A percentile compares a stretch with the other conserved stretches of the same genome.
phyloP scores from a whole-genome alignment of 1,140 invertebrate genomes.

The Platyscapa corneri region DNA sequence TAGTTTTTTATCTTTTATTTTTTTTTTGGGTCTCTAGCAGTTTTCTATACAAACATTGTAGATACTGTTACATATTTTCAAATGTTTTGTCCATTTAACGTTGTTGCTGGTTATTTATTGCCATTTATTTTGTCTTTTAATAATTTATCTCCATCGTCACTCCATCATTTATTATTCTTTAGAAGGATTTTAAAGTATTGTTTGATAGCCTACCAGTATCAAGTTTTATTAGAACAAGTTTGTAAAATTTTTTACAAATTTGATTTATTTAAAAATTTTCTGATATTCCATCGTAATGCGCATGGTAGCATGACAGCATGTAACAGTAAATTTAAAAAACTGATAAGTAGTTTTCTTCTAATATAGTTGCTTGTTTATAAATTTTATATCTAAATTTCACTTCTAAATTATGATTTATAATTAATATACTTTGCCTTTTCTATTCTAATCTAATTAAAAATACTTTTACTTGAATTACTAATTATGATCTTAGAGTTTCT shows the following conservation, averaged over 20 bases:
- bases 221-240: not conserved
- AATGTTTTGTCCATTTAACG: slow-evolving; percentile 9
- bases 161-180: too few species aligned
- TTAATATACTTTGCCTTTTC: not conserved
- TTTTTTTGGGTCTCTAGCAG: too few species aligned
- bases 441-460: too few species aligned
- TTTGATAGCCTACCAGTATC: too few species aligned
- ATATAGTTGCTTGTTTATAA: slow-evolving; percentile 27
- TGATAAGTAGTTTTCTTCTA: slow-evolving; percentile 2
- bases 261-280: slow-evolving; percentile 5
- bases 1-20: not conserved
- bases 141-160: not conserved
- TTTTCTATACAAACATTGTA: too few species aligned
- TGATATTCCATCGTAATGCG: not conserved
- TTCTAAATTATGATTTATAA: not conserved
- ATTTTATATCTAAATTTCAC: not conserved
- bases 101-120: slow-evolving; percentile 33
- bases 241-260: not conserved
- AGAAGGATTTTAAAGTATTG: not conserved
- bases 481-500: not conserved
- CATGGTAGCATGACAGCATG: slow-evolving; percentile 40
- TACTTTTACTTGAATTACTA: not conserved
- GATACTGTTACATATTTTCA: not conserved
- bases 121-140: too few species aligned
- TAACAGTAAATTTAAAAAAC: not conserved